Percentiles rank a stretch among this genome's conserved stretches.
Conservation (phyloP, 2,113 vertebrate species). For the Paramisgurnus dabryanus region DNA sequence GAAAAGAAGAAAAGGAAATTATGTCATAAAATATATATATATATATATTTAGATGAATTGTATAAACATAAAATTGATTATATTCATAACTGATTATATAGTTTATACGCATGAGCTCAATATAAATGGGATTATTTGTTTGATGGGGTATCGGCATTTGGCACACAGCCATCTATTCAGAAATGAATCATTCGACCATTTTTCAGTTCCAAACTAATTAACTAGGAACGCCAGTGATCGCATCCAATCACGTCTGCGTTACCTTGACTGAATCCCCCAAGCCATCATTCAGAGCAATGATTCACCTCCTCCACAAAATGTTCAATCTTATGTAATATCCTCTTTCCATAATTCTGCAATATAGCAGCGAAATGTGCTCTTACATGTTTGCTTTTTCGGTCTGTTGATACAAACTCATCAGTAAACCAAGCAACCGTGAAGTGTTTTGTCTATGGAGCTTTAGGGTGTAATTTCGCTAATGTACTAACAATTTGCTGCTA, state of each 20-base stretch:
- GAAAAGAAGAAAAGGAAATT: background rate
- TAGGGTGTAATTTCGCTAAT: background rate
- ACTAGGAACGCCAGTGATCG: background rate
- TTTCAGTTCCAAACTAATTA: background rate
- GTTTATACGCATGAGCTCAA: background rate
- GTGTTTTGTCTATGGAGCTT: background rate
- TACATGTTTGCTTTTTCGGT: background rate
- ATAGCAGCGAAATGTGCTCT: background rate
- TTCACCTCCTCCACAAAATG: constrained; percentile 24
- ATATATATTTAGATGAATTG: background rate
- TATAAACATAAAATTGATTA: background rate
- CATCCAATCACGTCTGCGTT: constrained; percentile 16
- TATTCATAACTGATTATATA: background rate
- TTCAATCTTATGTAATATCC: constrained; percentile 34
- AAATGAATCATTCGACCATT: background rate
- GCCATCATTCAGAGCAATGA: constrained; percentile 10
- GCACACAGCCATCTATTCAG: background rate
- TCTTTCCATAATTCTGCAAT: constrained; percentile 14
- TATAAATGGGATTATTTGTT: background rate
- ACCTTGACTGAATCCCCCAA: constrained; percentile 18
- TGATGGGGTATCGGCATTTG: background rate
- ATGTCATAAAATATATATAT: background rate
- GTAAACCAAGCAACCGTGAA: background rate
- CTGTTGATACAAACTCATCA: background rate
- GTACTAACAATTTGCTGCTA: constrained; percentile 28